These are phyloP conservation scores for Pseudococcus jackbeardsleyi DNA, from an alignment of 2,888 invertebrate species.

Conservation along the genomic window DNA sequence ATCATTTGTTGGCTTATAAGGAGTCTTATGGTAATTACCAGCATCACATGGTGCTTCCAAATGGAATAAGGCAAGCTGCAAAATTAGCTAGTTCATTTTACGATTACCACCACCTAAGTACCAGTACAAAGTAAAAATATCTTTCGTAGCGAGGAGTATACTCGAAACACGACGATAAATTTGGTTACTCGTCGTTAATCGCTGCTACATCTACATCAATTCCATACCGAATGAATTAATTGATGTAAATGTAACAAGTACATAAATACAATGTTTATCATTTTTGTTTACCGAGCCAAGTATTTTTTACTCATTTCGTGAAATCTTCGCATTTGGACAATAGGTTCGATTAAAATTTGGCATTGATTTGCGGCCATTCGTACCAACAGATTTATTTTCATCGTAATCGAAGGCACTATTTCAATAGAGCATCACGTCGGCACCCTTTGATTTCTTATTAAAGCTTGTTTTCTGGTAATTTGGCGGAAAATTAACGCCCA, in stretches of 20 bases:
- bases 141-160: not conserved
- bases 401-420: not conserved
- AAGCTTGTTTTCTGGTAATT: conserved; percentile 12
- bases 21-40: not conserved
- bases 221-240: not conserved
- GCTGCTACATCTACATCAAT: not conserved
- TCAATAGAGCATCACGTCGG: not conserved
- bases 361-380: conserved; percentile 9
- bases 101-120: not conserved
- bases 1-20: conserved; percentile 2
- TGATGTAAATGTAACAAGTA: not conserved
- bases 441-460: not conserved
- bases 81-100: conserved; percentile 10
- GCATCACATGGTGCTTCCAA: not conserved
- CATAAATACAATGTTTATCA: not conserved
- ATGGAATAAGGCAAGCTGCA: conserved; percentile 19
- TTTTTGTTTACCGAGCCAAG: not conserved
- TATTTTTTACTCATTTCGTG: not conserved
- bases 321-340: not conserved
- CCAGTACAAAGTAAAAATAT: not conserved
- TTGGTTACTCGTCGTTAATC: not conserved
- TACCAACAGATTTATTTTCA: conserved; percentile 13
- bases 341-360: conserved; percentile 2
- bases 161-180: not conserved
- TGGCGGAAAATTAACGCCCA: conserved; percentile 1